A percentile compares a stretch with the other conserved stretches of the same genome.
These are phyloP conservation scores for Hyperoplus lanceolatus DNA, from an alignment of 2,797 vertebrate genomes.

Conservation along the genomic window DNA sequence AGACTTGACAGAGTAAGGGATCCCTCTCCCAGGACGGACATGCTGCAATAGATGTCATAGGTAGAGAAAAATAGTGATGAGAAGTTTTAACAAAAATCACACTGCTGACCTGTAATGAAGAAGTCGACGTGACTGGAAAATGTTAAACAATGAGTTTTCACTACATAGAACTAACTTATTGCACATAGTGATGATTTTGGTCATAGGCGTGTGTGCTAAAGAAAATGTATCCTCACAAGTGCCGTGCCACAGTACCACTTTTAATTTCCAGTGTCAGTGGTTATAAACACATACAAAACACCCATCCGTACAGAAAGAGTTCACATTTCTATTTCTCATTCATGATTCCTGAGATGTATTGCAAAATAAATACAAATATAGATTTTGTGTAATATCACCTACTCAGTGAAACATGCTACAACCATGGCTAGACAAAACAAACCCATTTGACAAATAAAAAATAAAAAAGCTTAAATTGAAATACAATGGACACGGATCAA, in stretches of 20 bases:
- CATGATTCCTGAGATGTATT: constrained; percentile 53
- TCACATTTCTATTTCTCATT: neutral
- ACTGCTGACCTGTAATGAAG: no score
- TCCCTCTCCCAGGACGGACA: no score
- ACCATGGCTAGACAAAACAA: constrained; percentile 8
- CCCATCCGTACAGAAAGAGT: neutral
- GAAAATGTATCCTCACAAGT: constrained; percentile 5
- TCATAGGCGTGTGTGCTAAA: constrained; percentile 26
- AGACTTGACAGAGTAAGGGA: no score
- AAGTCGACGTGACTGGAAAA: neutral
- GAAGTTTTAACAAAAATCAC: no score
- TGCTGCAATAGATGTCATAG: no score
- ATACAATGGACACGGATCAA: constrained; percentile 12
- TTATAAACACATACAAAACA: constrained; percentile 32
- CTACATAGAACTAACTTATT: neutral
- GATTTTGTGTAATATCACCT: constrained; percentile 26
- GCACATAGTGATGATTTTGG: constrained; percentile 12
- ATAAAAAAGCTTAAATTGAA: constrained; percentile 4
- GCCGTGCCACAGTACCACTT: constrained; percentile 17
- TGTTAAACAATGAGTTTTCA: constrained; percentile 9
- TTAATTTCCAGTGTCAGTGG: constrained; percentile 25
- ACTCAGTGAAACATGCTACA: constrained; percentile 23
- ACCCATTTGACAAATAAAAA: constrained; percentile 2
- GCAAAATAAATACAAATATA: constrained; percentile 56
- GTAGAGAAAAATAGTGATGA: no score